Conservation (phyloP, 92 coral and sea anemone species). For the Paragorgia papillata region DNA sequence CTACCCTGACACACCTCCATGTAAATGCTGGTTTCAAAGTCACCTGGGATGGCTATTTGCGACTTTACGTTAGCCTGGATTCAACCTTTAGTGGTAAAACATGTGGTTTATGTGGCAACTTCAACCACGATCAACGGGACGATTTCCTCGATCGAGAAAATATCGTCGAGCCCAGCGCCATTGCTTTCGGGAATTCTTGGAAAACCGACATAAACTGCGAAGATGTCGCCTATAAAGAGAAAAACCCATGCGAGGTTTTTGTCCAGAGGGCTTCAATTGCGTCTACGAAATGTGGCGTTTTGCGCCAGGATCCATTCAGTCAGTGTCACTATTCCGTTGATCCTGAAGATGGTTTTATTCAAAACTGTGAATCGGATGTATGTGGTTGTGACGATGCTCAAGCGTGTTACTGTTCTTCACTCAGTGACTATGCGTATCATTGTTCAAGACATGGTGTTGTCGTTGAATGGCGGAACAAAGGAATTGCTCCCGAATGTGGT, state of each 20-base stretch:
- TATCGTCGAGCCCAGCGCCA: conserved; percentile 61
- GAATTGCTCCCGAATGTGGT: conserved; percentile 24
- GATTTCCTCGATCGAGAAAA: conserved; percentile 39
- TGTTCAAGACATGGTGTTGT: conserved; percentile 61
- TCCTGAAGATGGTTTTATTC: conserved; percentile 58
- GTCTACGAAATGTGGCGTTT: conserved; percentile 51
- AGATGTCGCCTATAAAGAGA: conserved; percentile 49
- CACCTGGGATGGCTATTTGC: conserved; percentile 69
- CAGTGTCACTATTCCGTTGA: conserved; percentile 65
- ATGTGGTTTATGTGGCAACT: conserved; percentile 72
- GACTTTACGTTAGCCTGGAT: conserved; percentile 70
- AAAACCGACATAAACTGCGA: conserved; percentile 53
- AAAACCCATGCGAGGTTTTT: conserved; percentile 65
- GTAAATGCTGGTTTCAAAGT: conserved; percentile 60
- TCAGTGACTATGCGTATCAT: conserved; percentile 65
- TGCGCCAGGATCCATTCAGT: conserved; percentile 64
- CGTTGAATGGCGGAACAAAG: conserved; percentile 59
- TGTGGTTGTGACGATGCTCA: conserved; percentile 58
- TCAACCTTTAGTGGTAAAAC: conserved; percentile 65
- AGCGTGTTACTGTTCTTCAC: conserved; percentile 62
- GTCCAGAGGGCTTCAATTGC: conserved; percentile 63
- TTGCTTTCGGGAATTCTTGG: conserved; percentile 68
- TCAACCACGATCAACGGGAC: conserved; percentile 65
- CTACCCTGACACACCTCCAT: conserved; percentile 59
- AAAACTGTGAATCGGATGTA: conserved; percentile 69